Evolutionary conservation across 2,888 invertebrate genomes (phyloP).

Genomic region (Cheilosia scutellata): DNA sequence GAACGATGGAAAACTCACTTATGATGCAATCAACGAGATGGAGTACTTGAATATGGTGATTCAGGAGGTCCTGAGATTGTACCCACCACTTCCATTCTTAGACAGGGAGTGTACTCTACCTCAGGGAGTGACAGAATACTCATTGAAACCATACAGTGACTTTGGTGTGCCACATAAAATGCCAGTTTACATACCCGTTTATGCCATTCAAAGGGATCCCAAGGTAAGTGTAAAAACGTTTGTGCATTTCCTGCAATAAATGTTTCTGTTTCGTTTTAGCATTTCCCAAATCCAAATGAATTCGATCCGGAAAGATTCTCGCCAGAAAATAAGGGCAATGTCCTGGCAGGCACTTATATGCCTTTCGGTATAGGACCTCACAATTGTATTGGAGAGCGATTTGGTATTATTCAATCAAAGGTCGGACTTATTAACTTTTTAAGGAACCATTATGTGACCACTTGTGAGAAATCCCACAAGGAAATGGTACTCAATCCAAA

Average conservation of each 20-base stretch:
- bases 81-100: constrained; percentile 82
- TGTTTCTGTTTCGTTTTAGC: constrained; percentile 74
- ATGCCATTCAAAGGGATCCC: constrained; percentile 82
- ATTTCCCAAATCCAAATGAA: constrained; percentile 81
- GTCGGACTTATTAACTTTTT: constrained; percentile 81
- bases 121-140: constrained; percentile 77
- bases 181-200: constrained; percentile 82
- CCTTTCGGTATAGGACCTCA: constrained; percentile 82
- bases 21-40: constrained; percentile 84
- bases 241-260: too few species aligned
- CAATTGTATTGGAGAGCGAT: constrained; percentile 82
- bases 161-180: constrained; percentile 80
- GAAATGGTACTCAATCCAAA: constrained; percentile 80
- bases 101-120: constrained; percentile 82
- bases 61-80: constrained; percentile 82
- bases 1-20: constrained; percentile 82
- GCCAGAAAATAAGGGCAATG: constrained; percentile 78
- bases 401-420: constrained; percentile 81
- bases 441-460: constrained; percentile 80
- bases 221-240: constrained; percentile 78
- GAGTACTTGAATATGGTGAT: constrained; percentile 84
- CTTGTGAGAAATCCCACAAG: constrained; percentile 77
- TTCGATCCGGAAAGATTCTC: constrained; percentile 83
- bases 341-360: constrained; percentile 79
- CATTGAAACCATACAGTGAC: constrained; percentile 81